Evolutionary conservation across 2,888 invertebrate species (phyloP).

Genomic region (Pantelozetes paolii): DNA sequence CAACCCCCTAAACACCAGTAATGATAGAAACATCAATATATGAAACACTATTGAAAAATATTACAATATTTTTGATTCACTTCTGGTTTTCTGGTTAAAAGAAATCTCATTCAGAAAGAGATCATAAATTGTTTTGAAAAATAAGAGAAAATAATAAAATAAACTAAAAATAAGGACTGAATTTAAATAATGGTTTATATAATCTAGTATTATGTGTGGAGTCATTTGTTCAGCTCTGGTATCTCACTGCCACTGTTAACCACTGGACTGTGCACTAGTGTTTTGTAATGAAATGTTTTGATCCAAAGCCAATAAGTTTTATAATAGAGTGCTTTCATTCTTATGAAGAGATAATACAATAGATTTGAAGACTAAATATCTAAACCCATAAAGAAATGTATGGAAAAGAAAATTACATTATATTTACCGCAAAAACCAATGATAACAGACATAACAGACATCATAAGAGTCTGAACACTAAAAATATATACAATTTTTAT

Average conservation of each 20-base stretch:
- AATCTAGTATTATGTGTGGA: neutral
- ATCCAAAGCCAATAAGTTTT: constrained; percentile 21
- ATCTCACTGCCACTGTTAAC: no score
- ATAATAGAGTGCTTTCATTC: neutral
- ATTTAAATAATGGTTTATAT: neutral
- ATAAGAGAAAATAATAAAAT: constrained; percentile 5
- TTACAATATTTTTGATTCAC: no score
- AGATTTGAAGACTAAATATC: no score
- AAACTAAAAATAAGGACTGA: constrained; percentile 8
- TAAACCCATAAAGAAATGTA: neutral
- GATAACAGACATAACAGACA: neutral
- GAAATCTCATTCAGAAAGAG: neutral
- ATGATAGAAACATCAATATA: no score
- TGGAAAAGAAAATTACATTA: neutral
- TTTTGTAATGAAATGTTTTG: neutral
- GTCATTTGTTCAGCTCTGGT: no score
- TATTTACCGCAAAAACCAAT: constrained; percentile 8
- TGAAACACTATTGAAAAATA: no score
- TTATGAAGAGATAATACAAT: constrained; percentile 1
- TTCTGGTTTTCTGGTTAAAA: neutral
- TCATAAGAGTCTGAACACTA: constrained; percentile 1
- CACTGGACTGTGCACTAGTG: no score
- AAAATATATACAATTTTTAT: neutral
- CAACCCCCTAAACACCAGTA: no score
- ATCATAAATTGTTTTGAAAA: neutral